Base-by-base conservation (phyloP, 2,113 vertebrate genomes). In the Semicossyphus pulcher region DNA sequence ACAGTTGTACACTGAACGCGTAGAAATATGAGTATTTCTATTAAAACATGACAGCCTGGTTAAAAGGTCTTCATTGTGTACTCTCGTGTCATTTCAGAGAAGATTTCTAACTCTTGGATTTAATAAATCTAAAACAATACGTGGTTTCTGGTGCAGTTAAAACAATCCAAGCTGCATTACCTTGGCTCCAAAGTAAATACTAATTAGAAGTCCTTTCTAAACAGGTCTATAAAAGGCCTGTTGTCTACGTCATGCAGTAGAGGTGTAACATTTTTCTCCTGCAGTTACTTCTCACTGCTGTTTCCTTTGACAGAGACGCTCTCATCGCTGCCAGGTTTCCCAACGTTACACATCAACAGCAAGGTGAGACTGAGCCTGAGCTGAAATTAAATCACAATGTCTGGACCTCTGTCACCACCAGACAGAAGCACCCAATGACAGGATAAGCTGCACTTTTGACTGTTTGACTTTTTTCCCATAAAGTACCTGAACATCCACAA, bases 271-370 rank as follows among this genome's bases (percentile, higher is more conserved):
- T 51, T 60, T 65, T 58, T 28, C 45, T 69, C 58, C 23, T 18
- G 28, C 52, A 25, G 25, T 37, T 16, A 28, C 58, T 58, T 84
- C 65, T 53, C 64, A 56, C 48, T 45, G 34, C 20, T 0, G 42
- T 66, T 78, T 77, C 36, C 36, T 83, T 81, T 74, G 73, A 80
- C 59, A 53, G 63, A 52, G 26, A 69, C 36, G 25, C 54, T 61
- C 48, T 72, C 62, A 70, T 83, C 68, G 32, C 85, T 85, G 84
- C 83, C 84, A 84, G 78, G 36, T 83, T 86, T 86, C 65, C 68
- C 82, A 78, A 54, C 39, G 41, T 90, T 74, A 77, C 80, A 82
- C 86, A 72, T 89, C 73, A 81, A 73, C 88, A 81, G 84, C 68
- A 63, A 58, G 37, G 79, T 37, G 76, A 83, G 70, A 72, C 59